Evolutionary conservation across 2,888 invertebrate species (phyloP).

Genomic region (Gari tellinella): DNA sequence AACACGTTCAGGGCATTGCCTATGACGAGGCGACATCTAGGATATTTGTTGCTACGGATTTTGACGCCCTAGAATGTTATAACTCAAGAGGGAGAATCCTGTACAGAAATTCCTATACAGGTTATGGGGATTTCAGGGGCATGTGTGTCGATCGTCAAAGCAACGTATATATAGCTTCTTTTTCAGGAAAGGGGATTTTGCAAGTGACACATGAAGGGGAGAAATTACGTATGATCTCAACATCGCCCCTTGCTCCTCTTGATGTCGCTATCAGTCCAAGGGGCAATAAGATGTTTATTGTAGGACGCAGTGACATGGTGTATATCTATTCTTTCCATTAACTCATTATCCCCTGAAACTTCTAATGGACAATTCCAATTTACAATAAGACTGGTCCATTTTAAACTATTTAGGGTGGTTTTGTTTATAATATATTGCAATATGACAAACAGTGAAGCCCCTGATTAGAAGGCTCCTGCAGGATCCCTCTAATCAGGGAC

Average conservation of each 20-base stretch:
- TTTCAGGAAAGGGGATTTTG: slow-evolving; percentile 42
- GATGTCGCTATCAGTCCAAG: slow-evolving; percentile 40
- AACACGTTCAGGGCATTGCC: slow-evolving; percentile 39
- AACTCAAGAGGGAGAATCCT: slow-evolving; percentile 32
- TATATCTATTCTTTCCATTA: slow-evolving; percentile 35
- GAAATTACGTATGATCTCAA: slow-evolving; percentile 45
- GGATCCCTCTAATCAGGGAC: too few relatives aligned
- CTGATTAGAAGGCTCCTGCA: too few relatives aligned
- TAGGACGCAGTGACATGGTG: slow-evolving; percentile 47
- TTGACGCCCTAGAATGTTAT: slow-evolving; percentile 49
- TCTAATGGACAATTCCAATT: too few relatives aligned
- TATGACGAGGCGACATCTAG: slow-evolving; percentile 43
- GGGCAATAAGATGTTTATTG: slow-evolving; percentile 48
- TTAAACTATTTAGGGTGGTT: too few relatives aligned
- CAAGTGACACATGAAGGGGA: slow-evolving; percentile 45
- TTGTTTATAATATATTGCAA: too few relatives aligned
- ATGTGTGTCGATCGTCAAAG: slow-evolving; percentile 45
- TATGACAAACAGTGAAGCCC: too few relatives aligned
- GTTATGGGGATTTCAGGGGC: slow-evolving; percentile 44
- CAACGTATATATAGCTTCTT: slow-evolving; percentile 40
- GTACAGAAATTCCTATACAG: slow-evolving; percentile 44
- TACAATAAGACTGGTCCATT: too few relatives aligned
- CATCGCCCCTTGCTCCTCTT: slow-evolving; percentile 45
- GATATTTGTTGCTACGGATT: slow-evolving; percentile 43
- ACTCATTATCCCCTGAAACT: too few relatives aligned